These are phyloP conservation scores for Globia sparganii DNA, from an alignment of 2,888 invertebrate species.

Conservation along the genomic window DNA sequence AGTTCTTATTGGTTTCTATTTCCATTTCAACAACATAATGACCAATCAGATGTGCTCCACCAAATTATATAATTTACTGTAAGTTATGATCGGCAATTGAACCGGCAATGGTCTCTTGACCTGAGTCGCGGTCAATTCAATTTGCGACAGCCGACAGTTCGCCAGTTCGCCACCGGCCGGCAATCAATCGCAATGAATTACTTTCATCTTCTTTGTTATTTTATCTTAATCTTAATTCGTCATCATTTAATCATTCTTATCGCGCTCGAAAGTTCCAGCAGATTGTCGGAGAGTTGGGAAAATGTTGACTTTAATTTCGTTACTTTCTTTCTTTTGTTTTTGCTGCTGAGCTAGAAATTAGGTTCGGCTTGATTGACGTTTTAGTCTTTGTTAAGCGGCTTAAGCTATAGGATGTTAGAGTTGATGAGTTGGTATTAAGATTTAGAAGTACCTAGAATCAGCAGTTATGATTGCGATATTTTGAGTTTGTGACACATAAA, in stretches of 20 bases:
- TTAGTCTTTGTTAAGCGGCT: conserved; percentile 7
- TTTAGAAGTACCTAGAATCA: not conserved
- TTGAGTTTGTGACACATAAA: not conserved
- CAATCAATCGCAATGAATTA: conserved; percentile 68
- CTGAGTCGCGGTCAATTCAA: conserved; percentile 74
- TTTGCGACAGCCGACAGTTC: conserved; percentile 67
- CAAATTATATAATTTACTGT: conserved; percentile 50
- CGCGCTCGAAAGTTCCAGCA: conserved; percentile 36
- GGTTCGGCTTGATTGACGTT: not conserved
- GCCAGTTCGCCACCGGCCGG: conserved; percentile 50
- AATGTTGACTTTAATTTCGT: conserved; percentile 27
- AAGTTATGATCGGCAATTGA: conserved; percentile 59
- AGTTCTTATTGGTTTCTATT: conserved; percentile 2
- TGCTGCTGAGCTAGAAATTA: not conserved
- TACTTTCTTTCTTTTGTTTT: conserved; percentile 8
- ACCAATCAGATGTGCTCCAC: conserved; percentile 23
- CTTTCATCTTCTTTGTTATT: conserved; percentile 63
- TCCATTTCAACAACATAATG: conserved; percentile 19
- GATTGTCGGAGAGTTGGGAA: conserved; percentile 28
- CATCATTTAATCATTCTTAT: conserved; percentile 48
- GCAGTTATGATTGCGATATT: not conserved
- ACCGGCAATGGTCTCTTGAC: conserved; percentile 68
- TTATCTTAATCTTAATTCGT: conserved; percentile 55
- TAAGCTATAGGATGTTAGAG: not conserved
- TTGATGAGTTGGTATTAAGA: not conserved